phyloP scores from a whole-genome alignment of 2,113 vertebrate species.

The Ictidomys tridecemlineatus region DNA sequence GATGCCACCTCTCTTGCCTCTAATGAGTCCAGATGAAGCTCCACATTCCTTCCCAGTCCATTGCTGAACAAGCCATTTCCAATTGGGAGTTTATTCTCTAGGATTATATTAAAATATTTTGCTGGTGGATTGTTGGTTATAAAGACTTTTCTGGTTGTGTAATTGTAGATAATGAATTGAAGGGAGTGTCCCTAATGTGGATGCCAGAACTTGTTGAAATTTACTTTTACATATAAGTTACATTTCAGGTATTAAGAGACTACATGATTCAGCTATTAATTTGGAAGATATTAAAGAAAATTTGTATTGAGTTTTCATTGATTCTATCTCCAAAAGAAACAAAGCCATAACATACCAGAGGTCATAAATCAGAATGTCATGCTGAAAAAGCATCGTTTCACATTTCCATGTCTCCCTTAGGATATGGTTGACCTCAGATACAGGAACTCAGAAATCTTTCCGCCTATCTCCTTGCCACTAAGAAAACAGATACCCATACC shows the following conservation, averaged over 20 bases:
- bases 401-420: slow-evolving; percentile 14
- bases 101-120: not conserved
- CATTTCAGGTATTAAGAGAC: not conserved
- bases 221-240: slow-evolving; percentile 37
- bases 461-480: not conserved
- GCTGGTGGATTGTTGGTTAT: not conserved
- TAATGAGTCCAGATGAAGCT: not conserved
- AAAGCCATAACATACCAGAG: not conserved
- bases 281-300: not conserved
- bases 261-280: not conserved
- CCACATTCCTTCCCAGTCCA: not conserved
- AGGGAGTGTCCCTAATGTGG: not conserved
- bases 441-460: slow-evolving; percentile 33
- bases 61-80: not conserved
- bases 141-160: slow-evolving; percentile 44
- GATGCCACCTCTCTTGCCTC: too few relatives aligned
- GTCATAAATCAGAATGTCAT: not conserved
- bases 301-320: not conserved
- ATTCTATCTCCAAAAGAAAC: not conserved
- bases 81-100: not conserved
- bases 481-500: slow-evolving; percentile 58
- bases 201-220: not conserved
- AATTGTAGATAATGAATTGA: not conserved
- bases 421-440: not conserved
- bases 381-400: slow-evolving; percentile 8